phyloP scores from a whole-genome alignment of 2,113 vertebrate species.

The Larimichthys polyactis region DNA sequence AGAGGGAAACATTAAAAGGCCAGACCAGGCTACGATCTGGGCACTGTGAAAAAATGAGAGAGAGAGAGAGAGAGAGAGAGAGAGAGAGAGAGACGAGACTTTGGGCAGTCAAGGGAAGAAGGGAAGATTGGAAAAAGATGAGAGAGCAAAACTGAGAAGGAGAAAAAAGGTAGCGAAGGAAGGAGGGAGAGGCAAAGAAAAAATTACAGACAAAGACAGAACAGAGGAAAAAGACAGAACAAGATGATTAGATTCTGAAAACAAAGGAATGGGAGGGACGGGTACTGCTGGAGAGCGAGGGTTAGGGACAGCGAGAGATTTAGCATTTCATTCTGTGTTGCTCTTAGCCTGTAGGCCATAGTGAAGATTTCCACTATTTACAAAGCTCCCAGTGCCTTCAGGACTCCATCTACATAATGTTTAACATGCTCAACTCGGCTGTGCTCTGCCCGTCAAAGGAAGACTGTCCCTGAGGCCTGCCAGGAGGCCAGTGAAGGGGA shows the following conservation, averaged over 20 bases:
- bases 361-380: conserved; percentile 72
- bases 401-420: conserved; percentile 74
- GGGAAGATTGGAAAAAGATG: conserved; percentile 52
- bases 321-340: conserved; percentile 60
- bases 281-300: conserved; percentile 25
- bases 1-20: conserved; percentile 65
- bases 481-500: conserved; percentile 25
- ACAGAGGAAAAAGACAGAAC: conserved; percentile 21
- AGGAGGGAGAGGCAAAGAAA: conserved; percentile 2
- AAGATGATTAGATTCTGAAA: conserved; percentile 59
- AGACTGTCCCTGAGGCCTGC: conserved; percentile 54
- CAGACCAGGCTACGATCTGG: conserved; percentile 52
- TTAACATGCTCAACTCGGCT: conserved; percentile 71
- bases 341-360: conserved; percentile 62
- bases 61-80: neutral
- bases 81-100: neutral
- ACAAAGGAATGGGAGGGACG: conserved; percentile 47
- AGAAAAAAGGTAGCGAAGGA: conserved; percentile 19
- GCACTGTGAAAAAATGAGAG: conserved; percentile 29
- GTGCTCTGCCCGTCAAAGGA: conserved; percentile 59
- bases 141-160: conserved; percentile 25
- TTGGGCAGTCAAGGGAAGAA: conserved; percentile 28
- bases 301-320: conserved; percentile 52
- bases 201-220: conserved; percentile 22
- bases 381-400: conserved; percentile 64